phyloP scores from a whole-genome alignment of 2,113 vertebrate species.

The Theristicus caerulescens region DNA sequence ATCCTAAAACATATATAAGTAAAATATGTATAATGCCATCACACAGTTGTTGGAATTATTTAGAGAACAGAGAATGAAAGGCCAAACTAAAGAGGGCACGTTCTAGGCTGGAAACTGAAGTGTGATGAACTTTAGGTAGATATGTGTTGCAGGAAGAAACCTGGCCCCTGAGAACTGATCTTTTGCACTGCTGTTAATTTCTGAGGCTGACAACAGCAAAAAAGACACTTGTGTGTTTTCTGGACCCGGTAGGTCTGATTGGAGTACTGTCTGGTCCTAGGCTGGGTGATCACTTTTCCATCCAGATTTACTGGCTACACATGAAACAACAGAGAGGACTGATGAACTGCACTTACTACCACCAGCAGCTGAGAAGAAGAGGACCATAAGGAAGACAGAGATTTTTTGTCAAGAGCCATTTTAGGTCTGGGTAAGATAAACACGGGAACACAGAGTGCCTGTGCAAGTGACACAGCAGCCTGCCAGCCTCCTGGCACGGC shows the following conservation, averaged over 20 bases:
- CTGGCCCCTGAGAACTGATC: not conserved
- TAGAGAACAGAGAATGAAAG: not conserved
- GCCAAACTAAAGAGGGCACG: fast-evolving
- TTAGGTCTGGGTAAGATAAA: not conserved
- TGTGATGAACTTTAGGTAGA: not conserved
- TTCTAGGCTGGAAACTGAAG: not conserved
- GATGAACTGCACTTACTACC: not conserved
- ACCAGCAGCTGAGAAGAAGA: not conserved
- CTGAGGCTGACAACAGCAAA: not conserved
- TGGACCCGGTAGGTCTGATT: not conserved
- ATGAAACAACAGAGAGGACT: not conserved
- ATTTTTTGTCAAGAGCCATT: not conserved
- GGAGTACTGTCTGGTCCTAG: not conserved
- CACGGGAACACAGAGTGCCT: not conserved
- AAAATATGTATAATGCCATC: not conserved
- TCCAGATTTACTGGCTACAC: not conserved
- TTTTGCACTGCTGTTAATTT: not conserved
- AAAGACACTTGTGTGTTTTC: not conserved
- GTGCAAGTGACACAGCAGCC: not conserved
- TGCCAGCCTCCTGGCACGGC: fast-evolving
- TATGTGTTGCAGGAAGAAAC: not conserved
- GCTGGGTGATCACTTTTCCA: not conserved
- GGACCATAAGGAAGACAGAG: not conserved
- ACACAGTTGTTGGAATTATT: not conserved
- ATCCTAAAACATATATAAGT: not conserved